These are phyloP conservation scores for Rhineura floridana DNA, from an alignment of 2,113 vertebrate species.

Conservation along the genomic window DNA sequence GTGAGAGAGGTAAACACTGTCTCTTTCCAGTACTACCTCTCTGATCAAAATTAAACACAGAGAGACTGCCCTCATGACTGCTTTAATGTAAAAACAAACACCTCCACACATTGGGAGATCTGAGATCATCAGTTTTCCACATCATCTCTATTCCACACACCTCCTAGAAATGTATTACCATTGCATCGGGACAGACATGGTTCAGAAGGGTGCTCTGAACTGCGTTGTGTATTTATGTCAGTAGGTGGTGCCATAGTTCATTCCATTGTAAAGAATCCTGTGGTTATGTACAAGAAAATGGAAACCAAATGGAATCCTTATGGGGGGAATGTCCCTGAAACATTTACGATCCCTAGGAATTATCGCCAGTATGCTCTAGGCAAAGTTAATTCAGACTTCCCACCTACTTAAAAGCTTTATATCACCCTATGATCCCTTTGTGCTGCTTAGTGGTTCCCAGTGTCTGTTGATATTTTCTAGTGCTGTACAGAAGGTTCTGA, in stretches of 20 bases:
- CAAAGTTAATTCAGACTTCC: background rate
- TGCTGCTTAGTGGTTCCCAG: background rate
- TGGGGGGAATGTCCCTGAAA: background rate
- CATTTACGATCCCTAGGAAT: background rate
- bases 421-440: background rate
- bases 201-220: background rate
- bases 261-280: background rate
- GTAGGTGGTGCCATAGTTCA: background rate
- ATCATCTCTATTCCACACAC: no score
- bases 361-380: no score
- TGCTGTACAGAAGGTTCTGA: background rate
- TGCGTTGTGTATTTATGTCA: background rate
- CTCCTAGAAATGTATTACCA: no score
- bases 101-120: no score
- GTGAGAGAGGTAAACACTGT: no score
- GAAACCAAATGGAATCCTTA: background rate
- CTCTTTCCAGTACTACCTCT: no score
- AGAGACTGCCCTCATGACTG: no score
- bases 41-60: no score
- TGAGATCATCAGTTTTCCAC: no score
- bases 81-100: no score
- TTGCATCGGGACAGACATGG: no score
- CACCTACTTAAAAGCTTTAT: background rate
- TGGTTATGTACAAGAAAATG: background rate
- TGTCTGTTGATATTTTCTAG: background rate